Base-by-base conservation (phyloP, 2,797 vertebrate species). In the Typhlichthys eigenmanni region DNA sequence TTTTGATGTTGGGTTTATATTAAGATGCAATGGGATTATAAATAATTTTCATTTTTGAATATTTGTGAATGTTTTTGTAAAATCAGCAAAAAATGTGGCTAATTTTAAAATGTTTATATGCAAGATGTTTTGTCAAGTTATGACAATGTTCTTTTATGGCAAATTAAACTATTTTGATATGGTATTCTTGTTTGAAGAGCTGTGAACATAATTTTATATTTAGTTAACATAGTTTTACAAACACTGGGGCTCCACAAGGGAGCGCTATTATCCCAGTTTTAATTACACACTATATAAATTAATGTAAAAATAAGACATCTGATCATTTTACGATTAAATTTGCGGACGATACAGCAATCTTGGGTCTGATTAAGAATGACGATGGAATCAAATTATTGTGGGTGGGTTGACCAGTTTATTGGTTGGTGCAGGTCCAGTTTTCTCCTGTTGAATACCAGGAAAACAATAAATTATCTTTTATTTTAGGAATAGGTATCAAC, bases 81-180 rank as follows among this genome's bases (percentile, higher is more conserved):
- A 76, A 88, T 90, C 83, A 87, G 86, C 91, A 84, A 92, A 91
- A 91, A 89, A 78, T 80, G 79, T 80, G 70, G 79, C 72, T 90
- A 81, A 85, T 92, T 92, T 90, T 88, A 79, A 89, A 87, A 91
- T 62, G 84, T 92, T 92, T 91, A 91, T 93, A 93, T 93, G 91
- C 91, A 91, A 92, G 83, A 86, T 72, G 82, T 86, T 71, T 83
- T 81, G 89, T 87, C 87, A 81, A 82, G 73, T 78, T 93, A 93
- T 90, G 87, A 91, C 86, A 89, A 89, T 87, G 88, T 88, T 91
- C 75, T 84, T 86, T 71, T 75, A 86, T 89, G 81, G 89, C 79
- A 91, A 94, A 92, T 91, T 93, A 94, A 93, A 80, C 85, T 92
- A 93, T 94, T 94, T 94, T 94, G 90, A 90, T 94, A 94, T 81